Evolutionary conservation across 2,888 invertebrate species (phyloP).

Genomic region (Melieria picta): DNA sequence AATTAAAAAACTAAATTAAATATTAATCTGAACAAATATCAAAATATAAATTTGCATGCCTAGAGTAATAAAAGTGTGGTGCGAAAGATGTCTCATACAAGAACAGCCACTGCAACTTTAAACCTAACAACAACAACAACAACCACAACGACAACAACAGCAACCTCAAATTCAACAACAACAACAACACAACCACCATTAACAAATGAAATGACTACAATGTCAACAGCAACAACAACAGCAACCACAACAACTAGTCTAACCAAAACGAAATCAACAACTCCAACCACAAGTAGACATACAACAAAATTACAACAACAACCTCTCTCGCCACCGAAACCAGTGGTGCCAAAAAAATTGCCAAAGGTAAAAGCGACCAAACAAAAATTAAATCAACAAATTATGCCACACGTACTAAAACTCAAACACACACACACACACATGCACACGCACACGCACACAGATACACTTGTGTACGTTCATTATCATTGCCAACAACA

Average conservation of each 20-base stretch:
- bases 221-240: conserved; percentile 42
- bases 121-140: conserved; percentile 23
- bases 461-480: too few relatives aligned
- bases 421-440: too few relatives aligned
- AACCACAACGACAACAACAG: conserved; percentile 11
- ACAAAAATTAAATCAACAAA: conserved; percentile 5
- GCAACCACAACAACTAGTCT: conserved; percentile 43
- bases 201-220: conserved; percentile 29
- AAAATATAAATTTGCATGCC: too few relatives aligned
- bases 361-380: conserved; percentile 61
- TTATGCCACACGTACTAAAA: neutral
- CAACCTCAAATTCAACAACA: conserved; percentile 27
- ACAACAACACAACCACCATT: conserved; percentile 40
- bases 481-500: too few relatives aligned
- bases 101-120: neutral
- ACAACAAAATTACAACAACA: conserved; percentile 61
- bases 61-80: too few relatives aligned
- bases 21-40: too few relatives aligned
- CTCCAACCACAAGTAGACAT: conserved; percentile 46
- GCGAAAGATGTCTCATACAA: too few relatives aligned
- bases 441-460: too few relatives aligned
- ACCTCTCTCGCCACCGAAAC: conserved; percentile 66
- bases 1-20: too few relatives aligned
- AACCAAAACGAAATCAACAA: conserved; percentile 42
- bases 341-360: conserved; percentile 63